Evolutionary conservation across 2,113 vertebrate genomes (phyloP).

Genomic region (Pundamilia nyererei): DNA sequence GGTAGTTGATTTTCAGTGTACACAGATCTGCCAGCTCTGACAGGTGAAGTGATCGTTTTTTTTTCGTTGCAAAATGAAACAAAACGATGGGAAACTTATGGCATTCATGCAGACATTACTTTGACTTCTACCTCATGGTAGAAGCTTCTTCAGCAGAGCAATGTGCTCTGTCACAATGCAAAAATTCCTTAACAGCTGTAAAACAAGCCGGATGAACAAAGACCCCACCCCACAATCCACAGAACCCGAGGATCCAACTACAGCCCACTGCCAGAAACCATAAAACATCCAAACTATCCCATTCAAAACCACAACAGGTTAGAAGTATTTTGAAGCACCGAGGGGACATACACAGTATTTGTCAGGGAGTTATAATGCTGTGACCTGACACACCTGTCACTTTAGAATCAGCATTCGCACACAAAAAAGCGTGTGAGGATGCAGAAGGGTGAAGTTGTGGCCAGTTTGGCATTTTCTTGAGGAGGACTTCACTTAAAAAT

Average conservation of each 20-base stretch:
- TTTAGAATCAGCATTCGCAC: background rate
- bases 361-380: background rate
- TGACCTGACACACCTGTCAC: background rate
- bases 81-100: background rate
- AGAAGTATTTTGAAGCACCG: background rate
- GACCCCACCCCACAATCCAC: background rate
- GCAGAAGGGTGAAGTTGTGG: background rate
- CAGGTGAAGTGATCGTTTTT: background rate
- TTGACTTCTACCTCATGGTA: background rate
- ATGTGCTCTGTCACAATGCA: background rate
- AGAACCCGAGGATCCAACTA: background rate
- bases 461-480: constrained; percentile 25
- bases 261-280: background rate
- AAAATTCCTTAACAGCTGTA: background rate
- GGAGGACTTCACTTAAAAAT: constrained; percentile 20
- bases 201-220: background rate
- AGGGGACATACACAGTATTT: background rate
- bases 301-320: background rate
- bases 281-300: background rate
- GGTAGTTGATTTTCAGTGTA: background rate
- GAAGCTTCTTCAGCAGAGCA: background rate
- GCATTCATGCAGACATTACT: background rate
- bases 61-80: background rate
- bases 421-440: background rate
- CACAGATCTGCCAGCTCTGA: background rate